Evolutionary conservation across 2,888 invertebrate genomes (phyloP).

Genomic region (Pemphredon lugubris): DNA sequence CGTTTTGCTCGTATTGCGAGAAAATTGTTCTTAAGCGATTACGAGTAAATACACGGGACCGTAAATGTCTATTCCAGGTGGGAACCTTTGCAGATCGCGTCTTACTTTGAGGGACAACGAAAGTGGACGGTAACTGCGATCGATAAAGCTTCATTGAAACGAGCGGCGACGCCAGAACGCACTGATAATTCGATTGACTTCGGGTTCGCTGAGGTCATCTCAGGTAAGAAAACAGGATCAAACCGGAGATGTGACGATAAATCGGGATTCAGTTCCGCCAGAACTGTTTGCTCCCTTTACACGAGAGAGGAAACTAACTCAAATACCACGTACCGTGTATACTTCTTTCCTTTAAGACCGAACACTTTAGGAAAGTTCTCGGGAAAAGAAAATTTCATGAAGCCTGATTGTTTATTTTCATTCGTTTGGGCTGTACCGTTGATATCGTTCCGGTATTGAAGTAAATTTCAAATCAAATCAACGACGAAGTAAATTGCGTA

Average conservation of each 20-base stretch:
- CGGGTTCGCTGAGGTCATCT: conserved; percentile 53
- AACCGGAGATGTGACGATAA: conserved; percentile 55
- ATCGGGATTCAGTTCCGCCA: conserved; percentile 43
- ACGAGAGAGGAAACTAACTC: conserved; percentile 24
- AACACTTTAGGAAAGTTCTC: background rate
- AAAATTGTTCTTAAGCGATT: no score
- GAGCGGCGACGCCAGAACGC: conserved; percentile 62
- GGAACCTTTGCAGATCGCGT: conserved; percentile 20
- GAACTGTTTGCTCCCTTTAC: conserved; percentile 34
- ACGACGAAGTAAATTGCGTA: no score
- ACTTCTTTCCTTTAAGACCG: no score
- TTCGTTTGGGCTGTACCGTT: no score
- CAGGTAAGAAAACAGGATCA: conserved; percentile 44
- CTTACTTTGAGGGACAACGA: conserved; percentile 41
- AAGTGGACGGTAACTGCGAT: conserved; percentile 52
- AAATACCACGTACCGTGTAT: no score
- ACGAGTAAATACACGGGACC: no score
- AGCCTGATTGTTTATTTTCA: no score
- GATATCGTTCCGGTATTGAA: no score
- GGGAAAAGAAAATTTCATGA: no score
- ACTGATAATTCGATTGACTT: conserved; percentile 64
- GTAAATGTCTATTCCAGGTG: conserved; percentile 20
- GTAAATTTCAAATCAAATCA: no score
- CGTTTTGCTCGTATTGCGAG: no score
- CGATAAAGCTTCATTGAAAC: conserved; percentile 63